These are phyloP conservation scores for Catalaphyllia jardinei DNA, from an alignment of 64 coral and sea anemone genomes.

Conservation along the genomic window DNA sequence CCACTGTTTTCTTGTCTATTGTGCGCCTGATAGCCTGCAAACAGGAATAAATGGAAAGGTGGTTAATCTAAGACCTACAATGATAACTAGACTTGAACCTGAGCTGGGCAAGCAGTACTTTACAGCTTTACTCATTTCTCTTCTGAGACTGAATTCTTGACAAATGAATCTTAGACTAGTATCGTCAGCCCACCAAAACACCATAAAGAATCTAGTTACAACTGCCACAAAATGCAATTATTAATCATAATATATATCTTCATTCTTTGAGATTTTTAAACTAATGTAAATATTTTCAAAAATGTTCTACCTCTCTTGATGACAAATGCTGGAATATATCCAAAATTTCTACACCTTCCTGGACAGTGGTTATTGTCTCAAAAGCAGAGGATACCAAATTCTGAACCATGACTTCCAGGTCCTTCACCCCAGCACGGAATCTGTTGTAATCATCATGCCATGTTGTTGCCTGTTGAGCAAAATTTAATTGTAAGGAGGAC, in stretches of 20 bases:
- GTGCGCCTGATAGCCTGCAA: conserved; percentile 88
- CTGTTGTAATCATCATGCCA: conserved; percentile 99
- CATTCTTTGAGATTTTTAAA: no score
- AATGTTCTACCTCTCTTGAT: conserved; percentile 78
- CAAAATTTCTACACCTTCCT: conserved; percentile 93
- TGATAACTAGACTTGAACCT: no score
- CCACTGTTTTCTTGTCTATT: conserved; percentile 99
- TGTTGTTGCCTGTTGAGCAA: conserved; percentile 85
- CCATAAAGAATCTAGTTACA: no score
- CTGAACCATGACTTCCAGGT: conserved; percentile 98
- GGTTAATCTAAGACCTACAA: no score
- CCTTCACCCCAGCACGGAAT: conserved; percentile 98
- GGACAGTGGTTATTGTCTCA: conserved; percentile 82
- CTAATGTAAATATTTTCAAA: no score
- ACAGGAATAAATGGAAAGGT: background rate
- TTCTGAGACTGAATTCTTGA: no score
- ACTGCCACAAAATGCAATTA: no score
- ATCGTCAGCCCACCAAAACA: no score
- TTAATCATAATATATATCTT: no score
- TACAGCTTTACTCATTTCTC: no score
- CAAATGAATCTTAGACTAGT: no score
- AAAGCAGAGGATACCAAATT: conserved; percentile 95
- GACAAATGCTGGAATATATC: conserved; percentile 96
- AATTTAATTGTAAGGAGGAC: background rate
- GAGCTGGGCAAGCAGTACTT: no score